Evolutionary conservation across 2,113 vertebrate species (phyloP), one percentile per base, ranked within the genome.

Genomic region (Daphoenositta chrysoptera): DNA sequence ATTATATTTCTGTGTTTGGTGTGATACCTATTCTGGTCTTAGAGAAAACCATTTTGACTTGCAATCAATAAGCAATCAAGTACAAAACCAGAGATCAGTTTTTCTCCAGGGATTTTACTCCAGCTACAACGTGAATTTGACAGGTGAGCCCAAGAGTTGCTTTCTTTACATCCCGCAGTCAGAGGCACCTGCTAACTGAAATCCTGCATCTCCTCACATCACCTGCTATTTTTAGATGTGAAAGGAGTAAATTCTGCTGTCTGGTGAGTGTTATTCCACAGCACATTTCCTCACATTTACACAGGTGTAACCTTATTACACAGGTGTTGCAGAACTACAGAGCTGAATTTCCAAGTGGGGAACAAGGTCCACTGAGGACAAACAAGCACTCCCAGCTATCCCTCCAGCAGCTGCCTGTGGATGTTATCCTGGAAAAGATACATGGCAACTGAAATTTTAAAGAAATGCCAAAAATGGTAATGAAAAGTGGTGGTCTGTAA

Each of bases 251-350:
- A 89, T 87, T 60, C 51, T 94, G 79, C 92, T 94, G 51, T 77
- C 92, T 94, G 71, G 8, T 35, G 60, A 76, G 66, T 63, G 79
- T 30, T 92, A 87, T 63, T 87, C 81, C 84, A 50, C 83, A 83
- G 79, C 56, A 83, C 33, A 24, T 81, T 93, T 89, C 86, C 79
- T 92, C 91, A 90, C 89, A 83, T 90, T 70, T 86, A 70, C 72
- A 90, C 91, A 97, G 94, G 77, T 81, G 83, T 78, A 96, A 95
- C 91, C 89, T 97, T 92, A 87, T 81, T 90, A 66, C 61, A 66
- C 83, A 95, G 95, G 83, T 92, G 86, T 28, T 71, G 50, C 56
- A 89, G 64, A 81, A 35, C 47, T 57, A 72, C 53, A 60, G 60
- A 88, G 85, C 78, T 50, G 10, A 7, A 83, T 22, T 83, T 92